A percentile compares a stretch with the other conserved stretches of the same genome.
Evolutionary conservation across 2,113 vertebrate species (phyloP).

Genomic region (Mirounga angustirostris): DNA sequence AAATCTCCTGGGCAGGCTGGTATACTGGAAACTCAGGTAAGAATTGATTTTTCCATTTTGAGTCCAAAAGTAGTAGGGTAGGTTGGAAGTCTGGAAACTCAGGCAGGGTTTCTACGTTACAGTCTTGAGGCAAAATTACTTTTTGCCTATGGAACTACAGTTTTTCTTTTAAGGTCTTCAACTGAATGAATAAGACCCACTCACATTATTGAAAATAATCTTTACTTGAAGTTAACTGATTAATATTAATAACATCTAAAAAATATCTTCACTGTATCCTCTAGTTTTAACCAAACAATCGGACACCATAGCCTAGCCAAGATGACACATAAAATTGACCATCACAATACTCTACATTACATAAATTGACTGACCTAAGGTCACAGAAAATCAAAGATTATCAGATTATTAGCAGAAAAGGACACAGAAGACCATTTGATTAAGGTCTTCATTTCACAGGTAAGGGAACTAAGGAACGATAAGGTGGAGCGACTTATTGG

Average conservation of each 20-base stretch:
- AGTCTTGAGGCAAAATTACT: not conserved
- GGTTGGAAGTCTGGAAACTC: not conserved
- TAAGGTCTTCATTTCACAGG: not conserved
- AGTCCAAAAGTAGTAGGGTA: not conserved
- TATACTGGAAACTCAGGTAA: not conserved
- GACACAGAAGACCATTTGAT: not conserved
- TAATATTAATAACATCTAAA: not conserved
- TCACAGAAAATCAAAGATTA: not conserved
- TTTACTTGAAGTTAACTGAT: slow-evolving; percentile 15
- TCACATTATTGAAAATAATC: not conserved
- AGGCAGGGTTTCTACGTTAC: not conserved
- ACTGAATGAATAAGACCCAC: not conserved
- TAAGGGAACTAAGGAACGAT: not conserved
- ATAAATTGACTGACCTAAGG: not conserved
- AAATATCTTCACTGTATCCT: not conserved
- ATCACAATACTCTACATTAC: not conserved
- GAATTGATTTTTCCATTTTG: not conserved
- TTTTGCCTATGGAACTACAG: not conserved
- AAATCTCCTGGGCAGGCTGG: not conserved
- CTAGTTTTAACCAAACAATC: not conserved
- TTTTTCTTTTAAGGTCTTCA: not conserved
- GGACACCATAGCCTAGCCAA: not conserved
- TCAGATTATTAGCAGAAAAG: not conserved
- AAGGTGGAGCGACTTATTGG: not conserved
- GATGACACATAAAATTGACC: not conserved